A percentile compares a stretch with the other conserved stretches of the same genome.
Evolutionary conservation across 2,113 vertebrate species (phyloP).

Genomic region (Notothenia coriiceps): DNA sequence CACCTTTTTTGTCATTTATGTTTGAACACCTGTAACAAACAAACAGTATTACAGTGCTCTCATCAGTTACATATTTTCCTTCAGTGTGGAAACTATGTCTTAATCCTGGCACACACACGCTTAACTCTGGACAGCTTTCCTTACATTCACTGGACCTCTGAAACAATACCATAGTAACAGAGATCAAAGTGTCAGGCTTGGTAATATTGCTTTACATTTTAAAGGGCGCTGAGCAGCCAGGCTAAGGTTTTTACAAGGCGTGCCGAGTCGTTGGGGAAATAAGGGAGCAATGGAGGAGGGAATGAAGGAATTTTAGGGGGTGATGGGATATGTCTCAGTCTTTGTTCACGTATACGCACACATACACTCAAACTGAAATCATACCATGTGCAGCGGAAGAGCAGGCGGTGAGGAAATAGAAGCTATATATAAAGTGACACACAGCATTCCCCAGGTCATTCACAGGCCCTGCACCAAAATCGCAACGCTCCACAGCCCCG

Average conservation of each 20-base stretch:
- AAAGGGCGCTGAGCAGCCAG: conserved; percentile 68
- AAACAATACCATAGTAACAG: conserved; percentile 73
- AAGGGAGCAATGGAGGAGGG: conserved; percentile 68
- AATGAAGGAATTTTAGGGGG: conserved; percentile 72
- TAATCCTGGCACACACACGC: conserved; percentile 14
- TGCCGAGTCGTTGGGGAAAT: conserved; percentile 76
- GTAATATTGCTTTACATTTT: conserved; percentile 80
- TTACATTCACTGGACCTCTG: conserved; percentile 56
- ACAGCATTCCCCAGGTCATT: conserved; percentile 72
- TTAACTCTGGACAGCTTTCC: conserved; percentile 35
- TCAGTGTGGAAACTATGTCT: conserved; percentile 10
- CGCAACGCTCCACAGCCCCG: conserved; percentile 53
- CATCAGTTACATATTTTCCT: conserved; percentile 32
- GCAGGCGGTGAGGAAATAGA: conserved; percentile 72
- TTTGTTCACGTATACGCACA: conserved; percentile 38
- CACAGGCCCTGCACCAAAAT: conserved; percentile 61
- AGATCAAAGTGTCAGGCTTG: conserved; percentile 77
- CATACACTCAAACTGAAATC: conserved; percentile 58
- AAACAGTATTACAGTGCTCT: conserved; percentile 39
- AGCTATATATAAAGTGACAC: conserved; percentile 79
- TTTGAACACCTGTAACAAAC: conserved; percentile 62
- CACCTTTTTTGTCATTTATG: conserved; percentile 28
- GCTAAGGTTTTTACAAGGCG: conserved; percentile 74
- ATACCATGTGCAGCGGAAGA: conserved; percentile 67
- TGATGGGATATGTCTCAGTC: conserved; percentile 72